A percentile compares a stretch with the other conserved stretches of the same genome.
phyloP scores from a whole-genome alignment of 2,888 invertebrate species.

The Eutolmus rufibarbis region DNA sequence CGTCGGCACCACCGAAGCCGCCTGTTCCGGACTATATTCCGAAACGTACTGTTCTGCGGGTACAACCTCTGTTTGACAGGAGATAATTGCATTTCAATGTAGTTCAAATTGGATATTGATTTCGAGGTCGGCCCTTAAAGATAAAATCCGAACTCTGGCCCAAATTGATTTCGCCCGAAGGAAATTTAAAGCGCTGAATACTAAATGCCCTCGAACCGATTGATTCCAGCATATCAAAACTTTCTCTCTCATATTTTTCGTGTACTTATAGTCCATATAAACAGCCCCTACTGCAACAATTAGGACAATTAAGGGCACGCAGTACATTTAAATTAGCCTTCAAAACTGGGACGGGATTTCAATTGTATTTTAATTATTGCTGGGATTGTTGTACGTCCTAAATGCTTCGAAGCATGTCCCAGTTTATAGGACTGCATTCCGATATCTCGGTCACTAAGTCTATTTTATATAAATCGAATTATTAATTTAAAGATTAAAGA shows the following conservation, averaged over 20 bases:
- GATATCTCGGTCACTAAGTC: background rate
- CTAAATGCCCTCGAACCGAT: background rate
- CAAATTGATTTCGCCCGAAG: background rate
- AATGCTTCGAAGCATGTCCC: background rate
- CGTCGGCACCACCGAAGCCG: background rate
- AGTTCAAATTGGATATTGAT: background rate
- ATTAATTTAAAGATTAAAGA: too few species aligned
- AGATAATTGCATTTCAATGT: conserved; percentile 16
- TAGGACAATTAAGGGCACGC: background rate
- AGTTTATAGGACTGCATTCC: background rate
- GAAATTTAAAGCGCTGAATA: background rate
- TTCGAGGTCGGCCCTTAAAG: background rate
- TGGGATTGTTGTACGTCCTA: background rate
- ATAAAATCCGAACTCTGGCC: background rate
- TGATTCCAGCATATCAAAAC: background rate
- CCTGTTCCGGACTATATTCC: background rate
- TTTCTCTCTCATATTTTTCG: background rate
- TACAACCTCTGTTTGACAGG: background rate
- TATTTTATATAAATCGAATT: background rate
- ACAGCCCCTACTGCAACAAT: background rate
- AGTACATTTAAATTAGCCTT: background rate
- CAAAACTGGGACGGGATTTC: background rate
- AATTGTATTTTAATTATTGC: background rate
- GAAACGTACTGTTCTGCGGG: background rate
- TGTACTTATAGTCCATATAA: background rate